Percentiles rank a stretch among this genome's conserved stretches.
phyloP scores from a whole-genome alignment of 2,888 invertebrate genomes.

The Tromatobia lineatoria region DNA sequence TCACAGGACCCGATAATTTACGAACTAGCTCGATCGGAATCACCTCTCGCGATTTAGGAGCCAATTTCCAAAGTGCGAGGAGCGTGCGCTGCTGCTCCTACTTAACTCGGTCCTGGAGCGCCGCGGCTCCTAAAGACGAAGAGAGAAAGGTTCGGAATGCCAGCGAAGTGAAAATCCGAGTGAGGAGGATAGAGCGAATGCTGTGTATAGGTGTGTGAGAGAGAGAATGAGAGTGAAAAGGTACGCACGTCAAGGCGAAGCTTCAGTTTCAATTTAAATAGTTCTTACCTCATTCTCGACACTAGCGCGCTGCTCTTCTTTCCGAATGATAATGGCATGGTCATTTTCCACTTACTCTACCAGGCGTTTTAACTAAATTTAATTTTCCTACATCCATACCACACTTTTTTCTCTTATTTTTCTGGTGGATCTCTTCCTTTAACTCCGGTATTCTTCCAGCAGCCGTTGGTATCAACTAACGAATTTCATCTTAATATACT shows the following conservation, averaged over 20 bases:
- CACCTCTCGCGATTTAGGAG: conserved; percentile 81
- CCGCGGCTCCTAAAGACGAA: conserved; percentile 69
- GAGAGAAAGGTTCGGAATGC: conserved; percentile 65
- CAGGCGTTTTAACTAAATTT: conserved; percentile 50
- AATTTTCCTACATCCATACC: conserved; percentile 37
- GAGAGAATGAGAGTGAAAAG: conserved; percentile 57
- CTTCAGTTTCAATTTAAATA: conserved; percentile 83
- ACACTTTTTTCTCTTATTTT: conserved; percentile 14
- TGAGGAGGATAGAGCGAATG: conserved; percentile 53
- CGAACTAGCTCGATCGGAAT: conserved; percentile 80
- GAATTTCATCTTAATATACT: conserved; percentile 14
- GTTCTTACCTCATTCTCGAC: conserved; percentile 74
- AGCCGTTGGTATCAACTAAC: conserved; percentile 1
- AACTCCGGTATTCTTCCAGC: conserved; percentile 19
- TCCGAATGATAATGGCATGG: conserved; percentile 53
- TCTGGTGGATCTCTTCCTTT: neutral
- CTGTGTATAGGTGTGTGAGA: conserved; percentile 41
- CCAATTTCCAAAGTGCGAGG: conserved; percentile 83
- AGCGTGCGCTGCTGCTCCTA: conserved; percentile 74
- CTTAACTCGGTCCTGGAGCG: conserved; percentile 73
- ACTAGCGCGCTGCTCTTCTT: conserved; percentile 54
- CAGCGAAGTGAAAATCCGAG: conserved; percentile 47
- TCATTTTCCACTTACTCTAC: conserved; percentile 56
- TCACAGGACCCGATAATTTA: conserved; percentile 79
- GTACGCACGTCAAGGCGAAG: conserved; percentile 62